Conservation (phyloP, 2,113 vertebrate genomes). For the Scomber japonicus region DNA sequence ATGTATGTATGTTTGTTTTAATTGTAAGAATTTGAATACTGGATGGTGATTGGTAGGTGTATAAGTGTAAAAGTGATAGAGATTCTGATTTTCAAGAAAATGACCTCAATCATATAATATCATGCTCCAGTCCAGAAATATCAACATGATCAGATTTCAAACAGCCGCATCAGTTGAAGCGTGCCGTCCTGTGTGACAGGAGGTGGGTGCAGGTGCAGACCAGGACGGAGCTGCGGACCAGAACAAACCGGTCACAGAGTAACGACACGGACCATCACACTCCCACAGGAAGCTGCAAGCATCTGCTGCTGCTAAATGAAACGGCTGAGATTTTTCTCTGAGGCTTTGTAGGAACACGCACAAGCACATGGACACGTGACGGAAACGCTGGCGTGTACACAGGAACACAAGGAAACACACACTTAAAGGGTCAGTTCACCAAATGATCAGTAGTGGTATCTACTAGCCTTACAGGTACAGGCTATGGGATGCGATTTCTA, state of each 20-base stretch:
- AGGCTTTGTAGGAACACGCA: constrained; percentile 3
- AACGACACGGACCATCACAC: constrained; percentile 7
- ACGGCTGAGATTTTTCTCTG: neutral
- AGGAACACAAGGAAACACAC: neutral
- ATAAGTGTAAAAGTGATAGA: neutral
- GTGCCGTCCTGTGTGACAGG: neutral
- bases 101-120: neutral
- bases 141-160: neutral
- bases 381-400: neutral
- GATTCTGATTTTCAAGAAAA: neutral
- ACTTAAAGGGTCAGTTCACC: neutral
- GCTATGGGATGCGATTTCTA: neutral
- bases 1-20: too few relatives aligned
- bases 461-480: neutral
- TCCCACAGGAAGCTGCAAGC: constrained; percentile 1
- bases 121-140: neutral
- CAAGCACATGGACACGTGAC: neutral
- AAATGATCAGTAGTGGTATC: neutral
- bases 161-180: neutral
- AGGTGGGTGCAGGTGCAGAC: constrained; percentile 23
- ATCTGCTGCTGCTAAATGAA: constrained; percentile 20
- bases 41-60: neutral
- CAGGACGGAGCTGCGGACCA: constrained; percentile 10
- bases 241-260: constrained; percentile 33
- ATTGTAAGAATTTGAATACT: too few relatives aligned